These are phyloP conservation scores for Cantharis rustica DNA, from an alignment of 2,888 invertebrate species.

Conservation along the genomic window DNA sequence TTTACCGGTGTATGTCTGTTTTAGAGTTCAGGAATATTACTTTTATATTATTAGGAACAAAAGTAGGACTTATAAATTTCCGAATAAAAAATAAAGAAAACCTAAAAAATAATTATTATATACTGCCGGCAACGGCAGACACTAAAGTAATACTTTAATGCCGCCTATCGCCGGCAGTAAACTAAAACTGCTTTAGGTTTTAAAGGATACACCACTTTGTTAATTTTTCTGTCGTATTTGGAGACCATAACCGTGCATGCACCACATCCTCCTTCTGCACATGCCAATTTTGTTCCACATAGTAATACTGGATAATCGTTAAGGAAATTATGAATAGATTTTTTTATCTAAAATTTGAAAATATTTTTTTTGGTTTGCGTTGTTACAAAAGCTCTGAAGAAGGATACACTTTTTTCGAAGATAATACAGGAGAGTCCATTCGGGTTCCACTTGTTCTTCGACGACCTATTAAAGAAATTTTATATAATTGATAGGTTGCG, in stretches of 20 bases:
- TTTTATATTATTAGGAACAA: too few species aligned
- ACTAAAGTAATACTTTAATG: too few species aligned
- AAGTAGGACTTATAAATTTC: too few species aligned
- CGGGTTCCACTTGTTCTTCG: constrained; percentile 77
- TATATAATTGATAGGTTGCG: neutral
- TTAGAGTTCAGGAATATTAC: neutral
- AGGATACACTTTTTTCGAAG: constrained; percentile 74
- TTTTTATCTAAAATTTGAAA: neutral
- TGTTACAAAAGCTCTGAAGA: too few species aligned
- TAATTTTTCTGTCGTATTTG: constrained; percentile 63
- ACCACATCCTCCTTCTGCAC: constrained; percentile 94
- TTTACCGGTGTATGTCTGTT: constrained; percentile 81
- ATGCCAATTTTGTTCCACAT: constrained; percentile 89
- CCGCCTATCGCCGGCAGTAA: too few species aligned
- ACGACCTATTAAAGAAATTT: constrained; percentile 62
- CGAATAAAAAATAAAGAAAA: too few species aligned
- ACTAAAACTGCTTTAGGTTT: neutral
- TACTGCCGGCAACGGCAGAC: too few species aligned
- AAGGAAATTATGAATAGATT: constrained; percentile 28
- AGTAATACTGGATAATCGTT: constrained; percentile 62
- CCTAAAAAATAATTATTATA: too few species aligned
- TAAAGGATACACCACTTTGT: constrained; percentile 61
- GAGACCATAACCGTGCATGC: constrained; percentile 95
- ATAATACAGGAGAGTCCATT: constrained; percentile 83
- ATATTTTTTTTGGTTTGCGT: too few species aligned